phyloP scores from a whole-genome alignment of 2,113 vertebrate genomes.

The Prionailurus viverrinus region DNA sequence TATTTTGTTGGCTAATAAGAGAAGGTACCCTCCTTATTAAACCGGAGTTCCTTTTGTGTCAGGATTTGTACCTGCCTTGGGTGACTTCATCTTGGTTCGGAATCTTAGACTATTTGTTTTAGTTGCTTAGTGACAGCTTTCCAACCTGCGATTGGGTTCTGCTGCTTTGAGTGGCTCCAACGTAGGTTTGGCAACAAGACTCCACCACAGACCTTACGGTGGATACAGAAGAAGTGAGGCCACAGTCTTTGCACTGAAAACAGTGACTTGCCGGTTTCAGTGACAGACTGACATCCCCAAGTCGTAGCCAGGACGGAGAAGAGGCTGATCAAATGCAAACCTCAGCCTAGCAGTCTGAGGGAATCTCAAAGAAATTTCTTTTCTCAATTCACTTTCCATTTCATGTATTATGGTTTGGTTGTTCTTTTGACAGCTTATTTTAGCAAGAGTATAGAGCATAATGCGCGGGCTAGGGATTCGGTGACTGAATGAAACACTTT shows the following conservation, averaged over 20 bases:
- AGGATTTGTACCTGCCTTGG: background rate
- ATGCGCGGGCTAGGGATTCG: background rate
- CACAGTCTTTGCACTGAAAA: background rate
- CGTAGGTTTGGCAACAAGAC: background rate
- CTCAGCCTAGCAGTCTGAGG: background rate
- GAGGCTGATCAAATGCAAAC: background rate
- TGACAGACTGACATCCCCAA: background rate
- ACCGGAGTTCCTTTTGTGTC: background rate
- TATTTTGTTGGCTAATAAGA: background rate
- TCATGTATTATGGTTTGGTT: background rate
- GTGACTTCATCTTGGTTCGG: background rate
- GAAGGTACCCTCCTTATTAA: background rate
- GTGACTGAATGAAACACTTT: background rate
- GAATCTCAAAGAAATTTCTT: background rate
- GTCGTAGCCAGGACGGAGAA: background rate
- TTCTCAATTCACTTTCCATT: background rate
- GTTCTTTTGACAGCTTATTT: background rate
- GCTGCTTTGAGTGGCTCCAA: background rate
- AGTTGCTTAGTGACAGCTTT: background rate
- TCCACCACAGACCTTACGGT: too few species aligned
- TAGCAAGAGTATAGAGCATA: background rate
- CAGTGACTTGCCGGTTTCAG: background rate
- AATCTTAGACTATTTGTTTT: background rate
- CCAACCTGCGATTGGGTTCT: accelerated
- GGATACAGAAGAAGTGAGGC: background rate